Conservation (phyloP, 2,113 vertebrate genomes). For the Charina bottae region DNA sequence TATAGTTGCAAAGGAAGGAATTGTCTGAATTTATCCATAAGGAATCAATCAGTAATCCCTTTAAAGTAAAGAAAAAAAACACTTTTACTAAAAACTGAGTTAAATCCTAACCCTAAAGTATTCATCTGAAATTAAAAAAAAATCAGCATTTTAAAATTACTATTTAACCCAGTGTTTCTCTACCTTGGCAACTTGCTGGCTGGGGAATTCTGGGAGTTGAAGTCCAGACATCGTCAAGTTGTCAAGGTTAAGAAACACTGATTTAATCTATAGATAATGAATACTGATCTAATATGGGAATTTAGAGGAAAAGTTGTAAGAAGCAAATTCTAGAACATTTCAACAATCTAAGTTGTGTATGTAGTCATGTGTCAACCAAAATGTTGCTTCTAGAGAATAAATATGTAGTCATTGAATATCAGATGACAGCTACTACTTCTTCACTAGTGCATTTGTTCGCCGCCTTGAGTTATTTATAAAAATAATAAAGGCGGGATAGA, state of each 20-base stretch:
- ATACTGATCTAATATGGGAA: background rate
- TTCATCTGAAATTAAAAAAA: conserved; percentile 54
- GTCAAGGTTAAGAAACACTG: too few species aligned
- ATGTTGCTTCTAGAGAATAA: conserved; percentile 46
- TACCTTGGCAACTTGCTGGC: too few species aligned
- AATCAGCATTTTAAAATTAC: background rate
- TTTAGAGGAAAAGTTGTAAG: conserved; percentile 42
- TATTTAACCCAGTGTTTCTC: too few species aligned
- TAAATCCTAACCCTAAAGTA: conserved; percentile 57
- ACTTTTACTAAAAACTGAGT: conserved; percentile 48
- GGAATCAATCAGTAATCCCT: background rate
- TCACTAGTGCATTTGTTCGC: conserved; percentile 46
- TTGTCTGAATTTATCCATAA: background rate
- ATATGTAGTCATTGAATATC: conserved; percentile 37
- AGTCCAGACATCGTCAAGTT: too few species aligned
- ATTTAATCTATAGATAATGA: background rate
- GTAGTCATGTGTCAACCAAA: conserved; percentile 56
- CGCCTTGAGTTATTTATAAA: too few species aligned
- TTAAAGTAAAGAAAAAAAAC: background rate
- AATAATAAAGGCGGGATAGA: too few species aligned
- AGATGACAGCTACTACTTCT: conserved; percentile 16
- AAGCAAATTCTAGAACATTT: conserved; percentile 51
- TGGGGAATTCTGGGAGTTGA: too few species aligned
- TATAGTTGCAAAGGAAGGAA: background rate
- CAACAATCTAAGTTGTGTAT: conserved; percentile 51